Conservation (phyloP, 2,797 vertebrate species). For the Peromyscus nudipes region DNA sequence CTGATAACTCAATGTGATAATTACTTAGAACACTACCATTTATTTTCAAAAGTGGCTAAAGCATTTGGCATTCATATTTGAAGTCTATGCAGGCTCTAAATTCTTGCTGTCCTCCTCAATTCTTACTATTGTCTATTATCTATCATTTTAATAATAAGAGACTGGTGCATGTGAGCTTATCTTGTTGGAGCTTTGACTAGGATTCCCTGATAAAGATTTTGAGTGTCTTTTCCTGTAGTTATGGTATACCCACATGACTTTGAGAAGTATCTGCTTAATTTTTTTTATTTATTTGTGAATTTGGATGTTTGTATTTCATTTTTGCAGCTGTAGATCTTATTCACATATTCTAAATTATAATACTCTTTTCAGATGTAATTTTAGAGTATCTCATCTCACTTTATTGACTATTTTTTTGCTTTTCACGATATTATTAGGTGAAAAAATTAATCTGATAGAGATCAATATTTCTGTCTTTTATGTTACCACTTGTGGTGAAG, state of each 20-base stretch:
- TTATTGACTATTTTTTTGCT: background rate
- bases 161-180: background rate
- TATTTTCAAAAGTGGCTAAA: background rate
- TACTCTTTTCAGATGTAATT: background rate
- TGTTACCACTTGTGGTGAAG: background rate
- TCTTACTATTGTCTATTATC: background rate
- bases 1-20: background rate
- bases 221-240: background rate
- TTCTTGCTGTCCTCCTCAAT: background rate
- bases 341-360: background rate
- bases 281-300: background rate
- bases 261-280: background rate
- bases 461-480: background rate
- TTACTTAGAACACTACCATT: background rate
- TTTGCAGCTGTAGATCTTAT: background rate
- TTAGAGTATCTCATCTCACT: background rate
- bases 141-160: background rate
- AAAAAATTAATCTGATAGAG: background rate
- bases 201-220: background rate
- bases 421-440: background rate
- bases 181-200: background rate
- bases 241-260: background rate
- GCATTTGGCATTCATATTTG: background rate
- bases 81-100: background rate
- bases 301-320: background rate